Conservation (phyloP, 2,888 invertebrate species). For the Perdita meconis region DNA sequence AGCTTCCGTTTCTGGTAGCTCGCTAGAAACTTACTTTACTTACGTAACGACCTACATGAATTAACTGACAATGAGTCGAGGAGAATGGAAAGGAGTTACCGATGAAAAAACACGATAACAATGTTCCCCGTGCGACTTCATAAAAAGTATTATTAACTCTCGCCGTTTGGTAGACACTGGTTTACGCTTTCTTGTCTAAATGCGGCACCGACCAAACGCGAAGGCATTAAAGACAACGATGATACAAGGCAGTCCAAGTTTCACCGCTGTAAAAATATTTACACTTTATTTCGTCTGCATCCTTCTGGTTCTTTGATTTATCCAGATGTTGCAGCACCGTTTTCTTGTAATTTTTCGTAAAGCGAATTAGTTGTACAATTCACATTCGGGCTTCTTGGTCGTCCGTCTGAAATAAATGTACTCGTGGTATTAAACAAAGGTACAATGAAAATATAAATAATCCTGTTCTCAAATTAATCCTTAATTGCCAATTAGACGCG, state of each 20-base stretch:
- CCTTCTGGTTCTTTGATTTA: slow-evolving; percentile 28
- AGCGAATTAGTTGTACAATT: background rate
- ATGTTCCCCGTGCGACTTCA: slow-evolving; percentile 7
- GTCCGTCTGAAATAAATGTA: no score
- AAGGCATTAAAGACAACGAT: slow-evolving; percentile 59
- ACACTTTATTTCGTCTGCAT: slow-evolving; percentile 39
- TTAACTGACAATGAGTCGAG: no score
- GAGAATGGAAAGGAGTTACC: background rate
- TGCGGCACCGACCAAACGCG: slow-evolving; percentile 32
- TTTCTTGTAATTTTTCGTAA: slow-evolving; percentile 1
- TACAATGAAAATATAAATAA: no score
- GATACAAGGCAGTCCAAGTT: slow-evolving; percentile 55
- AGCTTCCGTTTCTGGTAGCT: no score
- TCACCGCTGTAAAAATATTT: slow-evolving; percentile 55
- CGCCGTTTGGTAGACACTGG: slow-evolving; percentile 24
- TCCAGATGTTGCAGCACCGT: slow-evolving; percentile 19
- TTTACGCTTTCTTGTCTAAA: slow-evolving; percentile 49
- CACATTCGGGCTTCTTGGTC: no score
- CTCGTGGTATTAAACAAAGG: no score
- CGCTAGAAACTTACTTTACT: no score
- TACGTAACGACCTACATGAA: no score
- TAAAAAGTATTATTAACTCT: slow-evolving; percentile 53
- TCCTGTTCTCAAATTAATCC: no score
- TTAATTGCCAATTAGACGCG: no score
- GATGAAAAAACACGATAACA: slow-evolving; percentile 19